Base-by-base conservation (phyloP, 2,888 invertebrate genomes). In the Geotrupes spiniger region DNA sequence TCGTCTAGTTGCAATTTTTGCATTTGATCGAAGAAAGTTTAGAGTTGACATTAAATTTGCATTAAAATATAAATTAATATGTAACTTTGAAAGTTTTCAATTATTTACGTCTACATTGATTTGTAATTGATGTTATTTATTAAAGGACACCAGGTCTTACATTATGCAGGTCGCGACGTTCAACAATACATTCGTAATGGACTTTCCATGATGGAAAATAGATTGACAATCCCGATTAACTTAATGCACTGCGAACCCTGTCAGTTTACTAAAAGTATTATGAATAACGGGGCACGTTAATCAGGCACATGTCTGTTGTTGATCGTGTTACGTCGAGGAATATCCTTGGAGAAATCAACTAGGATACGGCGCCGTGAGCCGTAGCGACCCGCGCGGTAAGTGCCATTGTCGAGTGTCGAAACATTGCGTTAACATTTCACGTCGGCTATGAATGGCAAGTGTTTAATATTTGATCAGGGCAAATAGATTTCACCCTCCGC, bases 401-500 rank as follows among this genome's bases (percentile, higher is more conserved):
- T 42, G 12, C 11, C 14, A 33, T 15, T 15, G 11, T 12, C 15
- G n/a, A 40, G 26, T 39, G 42, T 42, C 8, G 41, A 36, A 10
- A 39, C 31, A 9, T 25, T 11, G 25, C 15, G 31, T 17, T 25
- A 42, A 53, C 50, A 50, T 45, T 51, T 52, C 51, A 53, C 43
- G 54, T 42, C 46, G 43, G 42, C 40, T 49, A 43, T 52, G 54
- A 57, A 63, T 58, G 52, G 58, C 58, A 58, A 58, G 57, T 62
- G 61, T 58, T 65, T 63, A 66, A 66, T 66, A 64, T 66, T 66
- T 66, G 64, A 65, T 57, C 62, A 63, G 52, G 57, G 58, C 59
- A 63, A 65, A 65, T 63, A 63, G 65, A 64, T 61, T 64, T 62
- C 55, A 52, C 61, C 61, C 61, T 53, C 51, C 50, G 39, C 47